Percentiles rank a stretch among this genome's conserved stretches.
Conservation (phyloP, 2,888 invertebrate species). For the Bellardia pandia region DNA sequence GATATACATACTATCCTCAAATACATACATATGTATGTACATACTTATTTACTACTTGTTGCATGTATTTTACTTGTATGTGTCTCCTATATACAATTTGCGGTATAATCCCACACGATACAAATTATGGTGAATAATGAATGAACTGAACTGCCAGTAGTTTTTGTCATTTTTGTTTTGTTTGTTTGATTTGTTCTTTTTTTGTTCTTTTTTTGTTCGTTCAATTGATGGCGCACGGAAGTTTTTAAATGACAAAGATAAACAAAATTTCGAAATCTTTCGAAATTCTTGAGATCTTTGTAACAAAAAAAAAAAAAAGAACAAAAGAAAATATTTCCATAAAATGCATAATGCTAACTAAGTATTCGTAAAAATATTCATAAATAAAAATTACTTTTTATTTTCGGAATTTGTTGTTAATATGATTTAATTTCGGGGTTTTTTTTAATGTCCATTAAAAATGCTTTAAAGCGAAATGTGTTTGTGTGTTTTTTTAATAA, state of each 20-base stretch:
- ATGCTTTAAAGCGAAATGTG: no score
- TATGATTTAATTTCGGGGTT: no score
- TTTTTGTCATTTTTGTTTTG: slow-evolving; percentile 11
- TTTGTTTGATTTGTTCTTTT: background rate
- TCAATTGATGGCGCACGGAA: slow-evolving; percentile 69
- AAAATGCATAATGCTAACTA: slow-evolving; percentile 31
- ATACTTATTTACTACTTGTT: background rate
- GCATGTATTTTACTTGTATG: background rate
- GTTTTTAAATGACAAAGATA: slow-evolving; percentile 56
- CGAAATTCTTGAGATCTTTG: slow-evolving; percentile 52
- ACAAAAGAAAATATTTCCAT: slow-evolving; percentile 15
- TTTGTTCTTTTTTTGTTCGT: slow-evolving; percentile 15
- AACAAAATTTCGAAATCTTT: slow-evolving; percentile 65
- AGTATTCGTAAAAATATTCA: background rate
- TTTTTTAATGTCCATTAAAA: no score
- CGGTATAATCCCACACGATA: slow-evolving; percentile 38
- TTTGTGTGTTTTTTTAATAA: background rate
- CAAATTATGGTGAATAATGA: slow-evolving; percentile 66
- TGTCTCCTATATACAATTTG: slow-evolving; percentile 18
- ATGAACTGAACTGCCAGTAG: slow-evolving; percentile 23
- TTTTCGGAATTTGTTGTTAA: no score
- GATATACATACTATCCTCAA: slow-evolving; percentile 36
- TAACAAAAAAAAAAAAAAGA: slow-evolving; percentile 48
- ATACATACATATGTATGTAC: background rate
- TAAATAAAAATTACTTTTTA: background rate